Evolutionary conservation across 2,888 invertebrate species (phyloP), one percentile per base, ranked within the genome.

Genomic region (Leptinotarsa peninsularis): DNA sequence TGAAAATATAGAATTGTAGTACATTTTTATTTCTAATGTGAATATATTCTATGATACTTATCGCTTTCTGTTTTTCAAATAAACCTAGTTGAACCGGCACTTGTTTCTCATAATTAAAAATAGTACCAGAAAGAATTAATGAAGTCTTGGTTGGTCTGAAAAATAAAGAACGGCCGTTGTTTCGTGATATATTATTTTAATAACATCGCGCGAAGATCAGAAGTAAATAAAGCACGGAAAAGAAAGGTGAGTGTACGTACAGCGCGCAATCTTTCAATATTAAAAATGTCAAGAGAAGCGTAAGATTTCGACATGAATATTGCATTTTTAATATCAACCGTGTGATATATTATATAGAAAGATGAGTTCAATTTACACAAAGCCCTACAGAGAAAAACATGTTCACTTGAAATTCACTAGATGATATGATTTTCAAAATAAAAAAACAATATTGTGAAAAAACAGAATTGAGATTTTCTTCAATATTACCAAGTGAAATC

Each of bases 261-360:
- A 69, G 56, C 52, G 23, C 21, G 74, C 72, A 63, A 79, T 78
- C 78, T 80, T 78, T 73, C 67, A 75, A 77, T 80, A 80, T 80
- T 74, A 80, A 79, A 80, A 80, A 80, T 76, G 79, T 78, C 75
- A 72, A 81, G 77, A 76, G 58, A 67, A 76, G 72, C 79, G 79
- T 80, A 81, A 81, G 82, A 82, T 82, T 82, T 81, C 77, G 82
- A 81, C 83, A 82, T 81, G 80, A 81, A 83, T 83, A 83, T 83
- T 83, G 82, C 82, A 82, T 82, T 83, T 83, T 83, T 82, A 83
- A 83, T 83, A 82, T 80, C 79, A 81, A 76, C 78, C 67, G 77
- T 49, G 58, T 67, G 76, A 76, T 76, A 68, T 71, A 76, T 71
- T 60, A 67, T 52, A 63, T 18, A 52, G 52, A n/a, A 52, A 43